Conservation (phyloP, 1,140 invertebrate species). For the Tigriopus japonicus region DNA sequence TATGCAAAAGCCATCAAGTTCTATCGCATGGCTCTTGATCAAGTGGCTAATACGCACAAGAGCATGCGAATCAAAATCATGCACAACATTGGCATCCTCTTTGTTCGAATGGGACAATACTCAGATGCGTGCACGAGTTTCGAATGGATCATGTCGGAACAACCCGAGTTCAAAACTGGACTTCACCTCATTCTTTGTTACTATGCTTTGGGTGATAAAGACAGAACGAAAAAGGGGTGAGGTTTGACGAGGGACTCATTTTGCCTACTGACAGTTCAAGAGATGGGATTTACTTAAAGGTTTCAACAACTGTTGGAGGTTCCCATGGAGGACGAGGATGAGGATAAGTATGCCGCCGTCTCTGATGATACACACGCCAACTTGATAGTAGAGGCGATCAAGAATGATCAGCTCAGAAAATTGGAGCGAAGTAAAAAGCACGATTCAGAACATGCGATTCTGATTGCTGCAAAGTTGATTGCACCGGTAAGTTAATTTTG, state of each 20-base stretch:
- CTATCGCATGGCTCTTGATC: slow-evolving; percentile 90
- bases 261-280: not conserved
- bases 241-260: not conserved
- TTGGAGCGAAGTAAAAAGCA: slow-evolving; percentile 51
- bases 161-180: slow-evolving; percentile 64
- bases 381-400: slow-evolving; percentile 52
- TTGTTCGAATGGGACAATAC: slow-evolving; percentile 88
- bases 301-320: slow-evolving; percentile 72
- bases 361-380: slow-evolving; percentile 45
- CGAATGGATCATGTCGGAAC: slow-evolving; percentile 93
- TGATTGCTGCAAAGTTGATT: slow-evolving; percentile 78
- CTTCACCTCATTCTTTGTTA: slow-evolving; percentile 83
- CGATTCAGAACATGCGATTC: slow-evolving; percentile 62
- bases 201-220: slow-evolving; percentile 74
- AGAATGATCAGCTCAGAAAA: slow-evolving; percentile 52
- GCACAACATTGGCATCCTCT: slow-evolving; percentile 91
- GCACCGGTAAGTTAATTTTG: slow-evolving; percentile 41
- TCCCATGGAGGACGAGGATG: slow-evolving; percentile 23
- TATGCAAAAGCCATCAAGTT: slow-evolving; percentile 61
- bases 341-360: slow-evolving; percentile 14
- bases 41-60: slow-evolving; percentile 76
- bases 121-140: slow-evolving; percentile 87
- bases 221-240: slow-evolving; percentile 77
- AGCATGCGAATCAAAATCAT: slow-evolving; percentile 68
- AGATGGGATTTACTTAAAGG: not conserved